Percentiles rank a stretch among this genome's conserved stretches.
These are phyloP conservation scores for Anguilla japonica DNA, from an alignment of 2,113 vertebrate species.

Conservation along the genomic window DNA sequence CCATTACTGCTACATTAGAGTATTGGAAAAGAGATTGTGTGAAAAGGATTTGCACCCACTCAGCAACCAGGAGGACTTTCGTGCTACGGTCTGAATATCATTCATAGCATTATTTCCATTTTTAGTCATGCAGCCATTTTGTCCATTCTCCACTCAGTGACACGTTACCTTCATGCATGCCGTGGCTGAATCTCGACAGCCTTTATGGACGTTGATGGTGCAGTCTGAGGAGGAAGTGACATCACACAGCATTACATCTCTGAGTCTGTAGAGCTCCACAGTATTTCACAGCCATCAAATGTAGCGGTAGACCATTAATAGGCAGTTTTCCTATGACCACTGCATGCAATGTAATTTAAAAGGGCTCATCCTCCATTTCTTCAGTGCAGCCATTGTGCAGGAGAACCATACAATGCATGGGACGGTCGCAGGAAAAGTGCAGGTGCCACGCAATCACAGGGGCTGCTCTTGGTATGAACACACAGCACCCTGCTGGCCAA, in stretches of 20 bases:
- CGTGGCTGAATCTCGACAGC: constrained; percentile 80
- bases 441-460: too few relatives aligned
- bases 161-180: constrained; percentile 82
- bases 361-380: too few relatives aligned
- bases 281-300: not conserved
- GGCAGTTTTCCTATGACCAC: too few relatives aligned
- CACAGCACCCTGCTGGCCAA: too few relatives aligned
- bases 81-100: not conserved
- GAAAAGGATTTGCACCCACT: not conserved
- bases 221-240: constrained; percentile 75
- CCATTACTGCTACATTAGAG: not conserved
- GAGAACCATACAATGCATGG: too few relatives aligned
- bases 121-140: not conserved
- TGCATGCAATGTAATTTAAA: not conserved
- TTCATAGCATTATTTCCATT: not conserved
- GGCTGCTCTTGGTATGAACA: too few relatives aligned
- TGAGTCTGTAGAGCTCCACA: not conserved
- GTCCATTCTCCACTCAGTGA: not conserved
- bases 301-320: not conserved
- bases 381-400: too few relatives aligned
- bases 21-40: not conserved
- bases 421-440: too few relatives aligned
- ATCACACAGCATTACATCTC: constrained; percentile 26
- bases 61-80: not conserved
- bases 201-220: constrained; percentile 78